A percentile compares a stretch with the other conserved stretches of the same genome.
Conservation (phyloP, 2,888 invertebrate genomes). For the Drosophila cognata region DNA sequence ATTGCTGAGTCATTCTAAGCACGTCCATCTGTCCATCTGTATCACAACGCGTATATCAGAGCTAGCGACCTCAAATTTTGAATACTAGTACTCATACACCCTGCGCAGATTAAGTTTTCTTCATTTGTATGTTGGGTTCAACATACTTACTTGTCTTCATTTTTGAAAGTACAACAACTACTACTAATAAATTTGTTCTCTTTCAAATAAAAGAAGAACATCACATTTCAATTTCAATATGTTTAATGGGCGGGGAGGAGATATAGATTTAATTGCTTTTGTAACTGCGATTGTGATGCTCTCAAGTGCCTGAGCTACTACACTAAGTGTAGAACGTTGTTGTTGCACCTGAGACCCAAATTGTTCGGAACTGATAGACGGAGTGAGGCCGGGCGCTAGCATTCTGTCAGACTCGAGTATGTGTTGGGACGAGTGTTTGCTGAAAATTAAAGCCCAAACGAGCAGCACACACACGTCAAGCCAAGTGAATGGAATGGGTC, state of each 20-base stretch:
- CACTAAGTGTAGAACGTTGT: constrained; percentile 33
- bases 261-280: constrained; percentile 20
- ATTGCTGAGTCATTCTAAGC: neutral
- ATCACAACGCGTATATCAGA: neutral
- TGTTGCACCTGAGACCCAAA: constrained; percentile 61
- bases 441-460: constrained; percentile 70
- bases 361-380: constrained; percentile 6
- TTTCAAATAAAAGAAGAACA: neutral
- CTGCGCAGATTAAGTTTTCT: neutral
- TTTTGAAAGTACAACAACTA: neutral
- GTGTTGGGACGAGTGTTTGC: constrained; percentile 49
- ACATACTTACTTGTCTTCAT: neutral
- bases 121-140: neutral
- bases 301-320: constrained; percentile 31
- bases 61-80: neutral
- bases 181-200: neutral
- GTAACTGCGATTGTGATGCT: constrained; percentile 27
- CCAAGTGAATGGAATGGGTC: constrained; percentile 9
- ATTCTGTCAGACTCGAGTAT: constrained; percentile 27
- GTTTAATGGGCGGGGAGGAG: neutral
- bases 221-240: constrained; percentile 10
- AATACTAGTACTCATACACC: neutral
- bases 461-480: constrained; percentile 32
- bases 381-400: constrained; percentile 12
- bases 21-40: neutral